A percentile compares a stretch with the other conserved stretches of the same genome.
Conservation (phyloP, 2,888 invertebrate genomes). For the Cheilosia pagana region DNA sequence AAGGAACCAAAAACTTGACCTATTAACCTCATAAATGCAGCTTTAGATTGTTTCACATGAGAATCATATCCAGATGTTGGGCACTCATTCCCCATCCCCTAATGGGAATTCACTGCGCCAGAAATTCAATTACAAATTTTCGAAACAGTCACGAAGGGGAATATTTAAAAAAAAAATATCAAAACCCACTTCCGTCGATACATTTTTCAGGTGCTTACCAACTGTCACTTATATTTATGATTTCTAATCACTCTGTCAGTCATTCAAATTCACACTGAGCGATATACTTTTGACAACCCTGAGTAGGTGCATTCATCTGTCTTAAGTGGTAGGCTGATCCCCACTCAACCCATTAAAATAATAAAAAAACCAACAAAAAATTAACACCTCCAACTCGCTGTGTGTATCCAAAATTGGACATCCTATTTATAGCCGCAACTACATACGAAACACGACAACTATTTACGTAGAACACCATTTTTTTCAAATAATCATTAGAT, state of each 20-base stretch:
- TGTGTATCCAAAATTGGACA: constrained; percentile 11
- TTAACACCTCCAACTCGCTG: constrained; percentile 46
- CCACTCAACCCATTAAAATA: constrained; percentile 35
- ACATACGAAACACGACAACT: constrained; percentile 7
- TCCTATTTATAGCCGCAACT: constrained; percentile 44
- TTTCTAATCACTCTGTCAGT: constrained; percentile 58
- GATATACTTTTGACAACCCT: constrained; percentile 35
- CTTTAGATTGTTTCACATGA: constrained; percentile 32
- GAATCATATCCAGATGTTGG: constrained; percentile 24
- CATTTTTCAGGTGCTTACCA: constrained; percentile 59
- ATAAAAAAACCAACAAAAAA: constrained; percentile 33
- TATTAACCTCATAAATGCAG: constrained; percentile 32
- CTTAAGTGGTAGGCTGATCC: constrained; percentile 37
- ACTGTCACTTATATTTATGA: constrained; percentile 68
- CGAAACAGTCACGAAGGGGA: constrained; percentile 30
- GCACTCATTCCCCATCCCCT: constrained; percentile 7
- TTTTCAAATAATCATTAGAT: constrained; percentile 67
- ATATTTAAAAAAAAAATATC: neutral
- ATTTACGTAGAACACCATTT: constrained; percentile 50
- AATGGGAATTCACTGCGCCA: constrained; percentile 3
- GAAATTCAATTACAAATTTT: constrained; percentile 14
- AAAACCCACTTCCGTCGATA: constrained; percentile 9
- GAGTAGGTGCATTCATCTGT: constrained; percentile 41
- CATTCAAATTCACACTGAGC: neutral
- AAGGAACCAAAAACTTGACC: constrained; percentile 57